phyloP scores from a whole-genome alignment of 2,113 vertebrate species.

The Epinephelus lanceolatus region DNA sequence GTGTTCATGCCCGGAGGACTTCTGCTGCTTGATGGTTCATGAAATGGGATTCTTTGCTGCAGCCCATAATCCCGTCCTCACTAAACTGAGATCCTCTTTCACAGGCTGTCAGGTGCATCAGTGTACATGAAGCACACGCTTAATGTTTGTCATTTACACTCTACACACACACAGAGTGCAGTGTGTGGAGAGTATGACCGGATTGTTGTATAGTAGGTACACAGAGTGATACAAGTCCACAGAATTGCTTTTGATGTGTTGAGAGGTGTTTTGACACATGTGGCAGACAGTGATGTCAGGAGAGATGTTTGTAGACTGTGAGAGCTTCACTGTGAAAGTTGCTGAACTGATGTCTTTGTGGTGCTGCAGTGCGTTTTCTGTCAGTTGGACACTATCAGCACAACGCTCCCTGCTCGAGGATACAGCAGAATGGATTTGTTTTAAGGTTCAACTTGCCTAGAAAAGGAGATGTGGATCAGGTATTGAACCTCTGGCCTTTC shows the following conservation, averaged over 20 bases:
- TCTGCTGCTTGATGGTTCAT: constrained; percentile 80
- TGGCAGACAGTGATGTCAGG: neutral
- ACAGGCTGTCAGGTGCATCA: constrained; percentile 50
- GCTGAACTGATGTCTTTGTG: constrained; percentile 39
- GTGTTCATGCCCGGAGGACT: constrained; percentile 2
- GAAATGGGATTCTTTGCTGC: constrained; percentile 74
- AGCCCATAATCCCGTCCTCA: constrained; percentile 59
- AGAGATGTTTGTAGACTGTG: constrained; percentile 4
- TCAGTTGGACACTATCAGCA: constrained; percentile 19
- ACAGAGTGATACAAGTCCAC: neutral
- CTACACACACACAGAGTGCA: neutral
- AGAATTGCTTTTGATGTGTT: neutral
- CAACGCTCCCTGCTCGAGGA: constrained; percentile 23
- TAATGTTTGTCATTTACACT: constrained; percentile 28
- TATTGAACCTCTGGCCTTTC: constrained; percentile 7
- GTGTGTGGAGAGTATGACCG: neutral
- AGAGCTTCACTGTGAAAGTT: constrained; percentile 15
- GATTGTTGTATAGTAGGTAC: neutral
- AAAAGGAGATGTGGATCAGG: neutral
- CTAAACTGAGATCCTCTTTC: constrained; percentile 49
- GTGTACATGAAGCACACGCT: constrained; percentile 16
- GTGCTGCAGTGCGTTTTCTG: constrained; percentile 49
- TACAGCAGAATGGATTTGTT: neutral
- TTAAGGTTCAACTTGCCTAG: neutral
- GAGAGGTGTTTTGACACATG: neutral